Evolutionary conservation across 1,140 invertebrate species (phyloP), one percentile per base, ranked within the genome.

Genomic region (Zaprionus camerounensis): DNA sequence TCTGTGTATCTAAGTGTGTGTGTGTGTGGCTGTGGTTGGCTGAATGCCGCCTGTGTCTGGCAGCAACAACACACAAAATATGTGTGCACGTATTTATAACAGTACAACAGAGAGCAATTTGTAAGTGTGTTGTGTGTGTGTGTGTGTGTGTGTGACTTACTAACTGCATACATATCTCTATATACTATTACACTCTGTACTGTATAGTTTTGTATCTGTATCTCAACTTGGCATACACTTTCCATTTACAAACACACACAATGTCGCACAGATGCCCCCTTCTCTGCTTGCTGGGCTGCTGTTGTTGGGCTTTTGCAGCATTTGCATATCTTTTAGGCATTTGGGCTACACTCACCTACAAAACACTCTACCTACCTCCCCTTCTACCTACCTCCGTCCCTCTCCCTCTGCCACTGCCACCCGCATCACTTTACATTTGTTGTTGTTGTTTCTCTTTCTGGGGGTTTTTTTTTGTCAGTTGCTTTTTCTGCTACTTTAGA

Each of bases 271-370:
- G 80, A 53, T 83, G 57, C 69, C 68, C 56, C 56, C 66, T 56
- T 70, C 67, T 72, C 31, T 11, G 2, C 31, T 61, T 55, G 58
- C 36, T 59, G 62, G 51, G 51, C 53, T 71, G 72, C 11, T 20
- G 51, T 49, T 71, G 71, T 76, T 79, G 69, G 46, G 46, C 36
- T 66, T 71, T 59, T 46, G 53, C 80, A 78, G 62, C 81, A 90
- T 88, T 88, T 88, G 85, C 84, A 90, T 90, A 88, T 90, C 78
- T 88, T 80, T 83, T 88, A 73, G 81, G 56, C 68, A 82, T 63
- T 75, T 34, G 38, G 24, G 24, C 63, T 78, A 71, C 53, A 63
- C 57, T 66, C 26, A 22, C 34, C 12, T 49, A 22, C 44, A 20
- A 13, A 15, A 15, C 55, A 17, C 31, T 59, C 20, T 58, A 41